A percentile compares a stretch with the other conserved stretches of the same genome.
Evolutionary conservation across 2,797 vertebrate genomes (phyloP).

Genomic region (Alca torda): DNA sequence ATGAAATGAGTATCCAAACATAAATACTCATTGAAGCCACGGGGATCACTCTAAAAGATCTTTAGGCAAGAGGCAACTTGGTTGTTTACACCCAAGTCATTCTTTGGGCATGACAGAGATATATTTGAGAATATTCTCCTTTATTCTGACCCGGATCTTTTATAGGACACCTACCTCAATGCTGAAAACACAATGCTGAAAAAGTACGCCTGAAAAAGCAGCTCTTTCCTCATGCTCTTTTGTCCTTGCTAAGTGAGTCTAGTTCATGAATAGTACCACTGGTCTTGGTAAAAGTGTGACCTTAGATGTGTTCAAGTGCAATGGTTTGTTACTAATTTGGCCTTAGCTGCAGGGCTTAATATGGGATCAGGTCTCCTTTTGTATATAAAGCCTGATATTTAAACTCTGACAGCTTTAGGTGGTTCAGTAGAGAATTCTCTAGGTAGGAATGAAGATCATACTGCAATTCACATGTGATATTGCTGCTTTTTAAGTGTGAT

Average conservation of each 20-base stretch:
- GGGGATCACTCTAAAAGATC: not conserved
- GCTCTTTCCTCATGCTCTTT: not conserved
- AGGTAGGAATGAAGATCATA: not conserved
- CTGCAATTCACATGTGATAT: not conserved
- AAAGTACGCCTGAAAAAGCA: not conserved
- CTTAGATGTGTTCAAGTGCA: slow-evolving; percentile 48
- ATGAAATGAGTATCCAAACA: not conserved
- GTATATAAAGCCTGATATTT: slow-evolving; percentile 47
- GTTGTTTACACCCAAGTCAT: not conserved
- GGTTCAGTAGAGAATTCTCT: not conserved
- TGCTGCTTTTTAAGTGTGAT: not conserved
- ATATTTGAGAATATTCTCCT: not conserved
- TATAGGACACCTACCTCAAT: not conserved
- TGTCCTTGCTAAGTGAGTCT: slow-evolving; percentile 44
- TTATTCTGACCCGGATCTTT: slow-evolving; percentile 6
- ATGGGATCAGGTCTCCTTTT: slow-evolving; percentile 21
- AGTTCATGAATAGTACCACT: not conserved
- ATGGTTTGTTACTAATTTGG: slow-evolving; percentile 56
- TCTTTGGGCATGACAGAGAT: not conserved
- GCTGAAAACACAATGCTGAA: not conserved
- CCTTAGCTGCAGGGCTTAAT: slow-evolving; percentile 27
- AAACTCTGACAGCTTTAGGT: slow-evolving; percentile 33
- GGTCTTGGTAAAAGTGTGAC: slow-evolving; percentile 42
- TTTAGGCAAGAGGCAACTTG: not conserved
- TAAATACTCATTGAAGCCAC: not conserved